Evolutionary conservation across 1,140 invertebrate species (phyloP), one percentile per base, ranked within the genome.

Genomic region (Drosophila arawakana): DNA sequence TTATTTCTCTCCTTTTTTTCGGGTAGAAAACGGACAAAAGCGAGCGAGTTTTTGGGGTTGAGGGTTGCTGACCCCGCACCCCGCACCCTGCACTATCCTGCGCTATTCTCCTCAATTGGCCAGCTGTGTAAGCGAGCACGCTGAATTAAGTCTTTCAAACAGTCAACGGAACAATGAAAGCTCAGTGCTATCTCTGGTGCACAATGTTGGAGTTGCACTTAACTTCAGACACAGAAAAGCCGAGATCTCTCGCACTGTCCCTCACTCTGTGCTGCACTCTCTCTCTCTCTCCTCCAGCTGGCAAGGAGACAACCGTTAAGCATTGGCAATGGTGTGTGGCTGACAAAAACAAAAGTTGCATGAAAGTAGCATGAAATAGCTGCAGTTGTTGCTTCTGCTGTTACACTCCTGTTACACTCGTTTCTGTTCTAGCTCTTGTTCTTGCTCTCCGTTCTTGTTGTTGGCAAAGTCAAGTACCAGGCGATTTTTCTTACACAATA

Each of bases 181-280:
- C 80, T 30, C 73, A 66, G 44, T 81, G 84, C 74, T 80, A 89
- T 84, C 73, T 83, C 55, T 58, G 80, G 50, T 84, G 80, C 80
- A 78, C 84, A 84, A 89, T 85, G 84, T 89, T 89, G 81, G 85
- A 89, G 84, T 89, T 90, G 83, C 83, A 89, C 84, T 89, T 89
- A 89, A 89, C 85, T 89, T 89, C 81, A 89, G 84, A 84, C 80
- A 84, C 84, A 88, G 83, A 76, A 80, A 89, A 77, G 69, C 76
- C 62, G 68, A 76, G 74, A 15, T 37, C 15, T 47, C 15, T 46
- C 25, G 35, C 35, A 7, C 35, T n/a, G 39, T 10, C 39, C 11
- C 39, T n/a, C 15, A 5, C n/a, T n/a, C n/a, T n/a, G n/a, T n/a
- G n/a, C n/a, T n/a, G n/a, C n/a, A n/a, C 41, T 43, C 11, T 43